A percentile compares a stretch with the other conserved stretches of the same genome.
Evolutionary conservation across 2,888 invertebrate species (phyloP).

Genomic region (Nomada fucata): DNA sequence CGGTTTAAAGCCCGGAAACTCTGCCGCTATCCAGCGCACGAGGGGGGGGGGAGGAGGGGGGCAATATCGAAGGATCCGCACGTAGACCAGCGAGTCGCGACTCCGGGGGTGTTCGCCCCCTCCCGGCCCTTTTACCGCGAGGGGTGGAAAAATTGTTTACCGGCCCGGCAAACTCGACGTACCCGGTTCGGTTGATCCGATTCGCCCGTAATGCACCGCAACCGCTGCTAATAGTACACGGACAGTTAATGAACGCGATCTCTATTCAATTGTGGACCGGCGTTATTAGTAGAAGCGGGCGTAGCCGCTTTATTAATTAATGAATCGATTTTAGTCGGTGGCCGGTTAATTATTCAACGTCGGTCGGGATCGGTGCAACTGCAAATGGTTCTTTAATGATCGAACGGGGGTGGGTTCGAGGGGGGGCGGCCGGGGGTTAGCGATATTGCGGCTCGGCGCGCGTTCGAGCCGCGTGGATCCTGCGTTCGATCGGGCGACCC

Average conservation of each 20-base stretch:
- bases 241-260: slow-evolving; percentile 71
- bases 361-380: slow-evolving; percentile 65
- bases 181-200: slow-evolving; percentile 62
- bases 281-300: slow-evolving; percentile 68
- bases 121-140: too few species aligned
- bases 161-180: slow-evolving; percentile 59
- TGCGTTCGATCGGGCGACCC: slow-evolving; percentile 22
- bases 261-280: slow-evolving; percentile 71
- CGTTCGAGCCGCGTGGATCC: neutral
- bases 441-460: slow-evolving; percentile 25
- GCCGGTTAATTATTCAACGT: slow-evolving; percentile 70
- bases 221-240: slow-evolving; percentile 67
- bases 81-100: neutral
- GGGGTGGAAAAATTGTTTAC: slow-evolving; percentile 59
- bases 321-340: slow-evolving; percentile 70
- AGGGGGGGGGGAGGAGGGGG: too few species aligned
- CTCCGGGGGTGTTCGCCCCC: neutral
- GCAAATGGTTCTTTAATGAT: slow-evolving; percentile 70
- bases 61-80: neutral
- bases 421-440: neutral
- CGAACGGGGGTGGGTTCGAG: neutral
- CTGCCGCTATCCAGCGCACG: slow-evolving; percentile 10
- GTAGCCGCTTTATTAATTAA: slow-evolving; percentile 72
- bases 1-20: slow-evolving; percentile 53
- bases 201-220: slow-evolving; percentile 57